Conservation (phyloP, 1,140 invertebrate species). For the Cyphomyrmex costatus region DNA sequence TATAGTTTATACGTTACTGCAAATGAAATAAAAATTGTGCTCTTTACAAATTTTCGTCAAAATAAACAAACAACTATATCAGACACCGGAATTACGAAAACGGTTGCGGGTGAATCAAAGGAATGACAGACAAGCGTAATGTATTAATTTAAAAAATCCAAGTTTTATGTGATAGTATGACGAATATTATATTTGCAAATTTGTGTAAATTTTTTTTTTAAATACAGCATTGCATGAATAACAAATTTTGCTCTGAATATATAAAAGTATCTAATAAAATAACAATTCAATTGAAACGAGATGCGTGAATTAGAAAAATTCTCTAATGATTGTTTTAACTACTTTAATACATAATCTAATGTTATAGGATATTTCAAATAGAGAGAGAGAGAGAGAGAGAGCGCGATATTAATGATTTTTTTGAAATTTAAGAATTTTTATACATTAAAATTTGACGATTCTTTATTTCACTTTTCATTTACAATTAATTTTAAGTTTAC, state of each 20-base stretch:
- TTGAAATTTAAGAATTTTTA: not conserved
- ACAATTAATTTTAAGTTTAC: not conserved
- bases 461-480: not conserved
- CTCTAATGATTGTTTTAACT: not conserved
- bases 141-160: slow-evolving; percentile 24
- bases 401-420: not conserved
- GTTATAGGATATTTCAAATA: not conserved
- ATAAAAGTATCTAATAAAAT: slow-evolving; percentile 1
- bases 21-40: slow-evolving; percentile 11
- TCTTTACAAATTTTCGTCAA: not conserved
- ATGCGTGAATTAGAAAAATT: not conserved
- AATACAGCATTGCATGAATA: not conserved
- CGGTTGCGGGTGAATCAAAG: slow-evolving; percentile 21
- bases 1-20: not conserved
- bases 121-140: not conserved
- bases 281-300: not conserved
- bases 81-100: slow-evolving; percentile 21
- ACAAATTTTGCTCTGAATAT: not conserved
- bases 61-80: slow-evolving; percentile 13
- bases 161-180: not conserved
- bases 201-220: slow-evolving; percentile 12
- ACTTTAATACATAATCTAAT: not conserved
- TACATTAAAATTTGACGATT: not conserved
- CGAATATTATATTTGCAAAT: slow-evolving; percentile 23
- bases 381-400: too few relatives aligned